Evolutionary conservation across 2,797 vertebrate species (phyloP), one percentile per base, ranked within the genome.

Genomic region (Siniperca undulata): DNA sequence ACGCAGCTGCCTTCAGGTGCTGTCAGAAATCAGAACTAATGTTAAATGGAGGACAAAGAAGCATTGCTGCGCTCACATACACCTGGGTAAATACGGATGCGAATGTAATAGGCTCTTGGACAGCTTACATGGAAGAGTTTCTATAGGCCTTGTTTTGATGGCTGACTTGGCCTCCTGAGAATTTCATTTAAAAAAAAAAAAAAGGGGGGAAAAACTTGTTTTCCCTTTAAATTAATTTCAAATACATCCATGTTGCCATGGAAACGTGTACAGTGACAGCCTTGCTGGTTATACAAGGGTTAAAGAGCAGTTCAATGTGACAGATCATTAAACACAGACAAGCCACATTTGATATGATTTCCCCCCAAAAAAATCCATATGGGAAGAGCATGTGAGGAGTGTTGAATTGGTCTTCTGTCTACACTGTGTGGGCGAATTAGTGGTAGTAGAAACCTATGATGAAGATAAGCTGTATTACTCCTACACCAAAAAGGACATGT

Each of bases 1-100:
- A 5, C 87, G 22, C 58, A 73, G 89, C 55, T 76, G 81, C 89
- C 22, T 92, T 91, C 83, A 74, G 0, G 71, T 44, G n/a, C 76
- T 10, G 52, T 80, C 42, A 46, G 81, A 70, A 61, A 68, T 50
- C 48, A 30, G 4, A 17, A 11, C 1, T 0, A 16, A 7, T 3
- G 0, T 1, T 11, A 10, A 50, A 22, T 1, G 8, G 5, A 7
- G 13, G 20, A 36, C 16, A 12, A 1, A n/a, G 13, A 17, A 3
- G n/a, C 40, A 6, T 27, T 38, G 30, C 44, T 27, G 55, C 44
- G 3, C 0, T 19, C 3, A 4, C 0, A 20, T 9, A 46, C 27
- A 20, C 8, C 13, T 10, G 19, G 5, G 5, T n/a, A 4, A 44
- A 58, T 4, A 38, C 30, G 0, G 12, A 34, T 1, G 36, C 7